Percentiles rank a stretch among this genome's conserved stretches.
Evolutionary conservation across 2,113 vertebrate genomes (phyloP).

Genomic region (Mustelus asterias): DNA sequence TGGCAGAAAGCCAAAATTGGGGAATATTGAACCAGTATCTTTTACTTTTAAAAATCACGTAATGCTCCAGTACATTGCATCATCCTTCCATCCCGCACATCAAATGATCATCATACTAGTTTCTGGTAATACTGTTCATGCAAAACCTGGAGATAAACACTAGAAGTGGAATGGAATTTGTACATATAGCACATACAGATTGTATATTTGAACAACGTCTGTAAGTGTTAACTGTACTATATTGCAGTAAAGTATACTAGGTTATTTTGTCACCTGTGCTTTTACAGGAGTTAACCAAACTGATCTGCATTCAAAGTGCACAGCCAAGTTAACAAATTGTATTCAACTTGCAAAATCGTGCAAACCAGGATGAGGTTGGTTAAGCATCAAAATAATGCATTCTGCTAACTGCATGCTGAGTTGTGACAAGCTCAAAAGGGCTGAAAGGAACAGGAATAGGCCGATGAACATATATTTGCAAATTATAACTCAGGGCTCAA

Average conservation of each 20-base stretch:
- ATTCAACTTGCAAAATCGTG: neutral
- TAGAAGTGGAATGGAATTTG: too few species aligned
- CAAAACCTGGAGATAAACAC: neutral
- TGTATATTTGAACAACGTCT: neutral
- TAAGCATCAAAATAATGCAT: neutral
- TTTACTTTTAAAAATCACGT: neutral
- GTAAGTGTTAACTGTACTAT: neutral
- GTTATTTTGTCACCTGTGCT: neutral
- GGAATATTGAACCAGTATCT: neutral
- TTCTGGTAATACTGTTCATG: neutral
- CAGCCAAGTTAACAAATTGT: neutral
- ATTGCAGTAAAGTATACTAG: neutral
- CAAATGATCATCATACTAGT: neutral
- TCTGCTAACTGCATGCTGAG: neutral
- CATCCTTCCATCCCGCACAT: neutral
- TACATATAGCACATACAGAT: neutral
- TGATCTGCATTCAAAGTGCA: neutral
- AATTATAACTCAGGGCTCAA: neutral
- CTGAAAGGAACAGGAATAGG: neutral
- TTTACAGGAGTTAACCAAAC: neutral
- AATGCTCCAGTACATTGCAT: neutral
- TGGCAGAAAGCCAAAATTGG: neutral
- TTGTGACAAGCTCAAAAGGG: neutral
- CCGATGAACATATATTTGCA: neutral
- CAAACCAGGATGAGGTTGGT: neutral